phyloP scores from a whole-genome alignment of 2,113 vertebrate genomes.

The Nibea coibor region DNA sequence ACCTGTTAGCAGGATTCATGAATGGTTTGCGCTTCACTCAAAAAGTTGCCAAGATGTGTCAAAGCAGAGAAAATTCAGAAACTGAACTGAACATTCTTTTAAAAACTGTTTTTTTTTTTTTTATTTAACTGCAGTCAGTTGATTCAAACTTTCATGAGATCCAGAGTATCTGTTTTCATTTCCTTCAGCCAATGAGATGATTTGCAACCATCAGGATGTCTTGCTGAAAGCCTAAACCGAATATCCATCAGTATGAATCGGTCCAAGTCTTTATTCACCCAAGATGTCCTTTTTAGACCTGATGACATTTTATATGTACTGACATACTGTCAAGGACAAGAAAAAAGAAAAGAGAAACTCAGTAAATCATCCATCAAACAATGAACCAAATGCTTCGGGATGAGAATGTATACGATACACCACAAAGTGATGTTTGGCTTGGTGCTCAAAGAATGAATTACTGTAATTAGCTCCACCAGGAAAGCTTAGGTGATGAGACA shows the following conservation, averaged over 20 bases:
- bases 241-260: not conserved
- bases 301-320: not conserved
- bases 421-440: not conserved
- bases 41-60: not conserved
- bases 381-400: not conserved
- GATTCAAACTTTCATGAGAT: not conserved
- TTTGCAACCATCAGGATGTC: not conserved
- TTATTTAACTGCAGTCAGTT: not conserved
- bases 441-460: not conserved
- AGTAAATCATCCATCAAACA: not conserved
- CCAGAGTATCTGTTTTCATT: not conserved
- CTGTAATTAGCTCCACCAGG: not conserved
- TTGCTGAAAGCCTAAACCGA: conserved; percentile 1
- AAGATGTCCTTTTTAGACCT: conserved; percentile 13
- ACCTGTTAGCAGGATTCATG: not conserved
- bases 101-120: not conserved
- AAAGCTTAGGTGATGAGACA: not conserved
- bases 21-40: not conserved
- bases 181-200: not conserved
- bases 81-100: not conserved
- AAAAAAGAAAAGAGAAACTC: too few species aligned
- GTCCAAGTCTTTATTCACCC: not conserved
- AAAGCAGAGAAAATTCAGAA: not conserved
- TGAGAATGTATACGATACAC: not conserved
- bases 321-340: too few species aligned